These are phyloP conservation scores for Coilia nasus DNA, from an alignment of 2,797 vertebrate genomes.

Conservation along the genomic window DNA sequence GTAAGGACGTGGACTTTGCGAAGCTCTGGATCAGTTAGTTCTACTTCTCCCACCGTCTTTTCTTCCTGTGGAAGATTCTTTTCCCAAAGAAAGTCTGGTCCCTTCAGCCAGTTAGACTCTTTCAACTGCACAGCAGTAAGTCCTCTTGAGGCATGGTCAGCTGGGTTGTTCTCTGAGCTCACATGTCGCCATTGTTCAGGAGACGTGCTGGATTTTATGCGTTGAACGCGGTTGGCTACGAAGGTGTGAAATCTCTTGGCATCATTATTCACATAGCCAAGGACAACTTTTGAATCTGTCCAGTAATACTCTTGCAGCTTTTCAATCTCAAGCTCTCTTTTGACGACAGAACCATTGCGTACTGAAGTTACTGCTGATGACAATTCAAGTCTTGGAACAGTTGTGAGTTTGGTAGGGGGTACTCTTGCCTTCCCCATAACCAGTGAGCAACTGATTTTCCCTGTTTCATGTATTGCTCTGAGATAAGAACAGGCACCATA, in stretches of 20 bases:
- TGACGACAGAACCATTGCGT: slow-evolving; percentile 21
- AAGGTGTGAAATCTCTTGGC: slow-evolving; percentile 35
- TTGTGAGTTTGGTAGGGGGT: slow-evolving; percentile 37
- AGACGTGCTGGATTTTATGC: slow-evolving; percentile 29
- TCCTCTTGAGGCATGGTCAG: slow-evolving; percentile 24
- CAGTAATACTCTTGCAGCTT: slow-evolving; percentile 36
- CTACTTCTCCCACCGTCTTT: slow-evolving; percentile 31
- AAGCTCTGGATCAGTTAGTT: slow-evolving; percentile 31
- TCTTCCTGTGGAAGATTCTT: slow-evolving; percentile 27
- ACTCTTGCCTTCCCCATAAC: slow-evolving; percentile 48
- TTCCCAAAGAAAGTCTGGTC: slow-evolving; percentile 28
- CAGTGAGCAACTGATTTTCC: slow-evolving; percentile 42
- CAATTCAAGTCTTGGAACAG: slow-evolving; percentile 42
- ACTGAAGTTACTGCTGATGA: slow-evolving; percentile 43
- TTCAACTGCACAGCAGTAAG: slow-evolving; percentile 23
- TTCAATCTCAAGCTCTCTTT: slow-evolving; percentile 44
- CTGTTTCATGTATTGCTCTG: slow-evolving; percentile 15
- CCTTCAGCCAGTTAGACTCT: slow-evolving; percentile 32
- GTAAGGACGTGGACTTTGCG: slow-evolving; percentile 4
- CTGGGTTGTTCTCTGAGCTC: slow-evolving; percentile 21
- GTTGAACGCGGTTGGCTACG: slow-evolving; percentile 33
- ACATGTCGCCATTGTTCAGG: slow-evolving; percentile 25
- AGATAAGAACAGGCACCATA: slow-evolving; percentile 49
- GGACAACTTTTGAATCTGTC: slow-evolving; percentile 19
- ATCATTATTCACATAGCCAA: slow-evolving; percentile 33